A percentile compares a stretch with the other conserved stretches of the same genome.
phyloP scores from a whole-genome alignment of 2,113 vertebrate species.

The Ranitomeya imitator region DNA sequence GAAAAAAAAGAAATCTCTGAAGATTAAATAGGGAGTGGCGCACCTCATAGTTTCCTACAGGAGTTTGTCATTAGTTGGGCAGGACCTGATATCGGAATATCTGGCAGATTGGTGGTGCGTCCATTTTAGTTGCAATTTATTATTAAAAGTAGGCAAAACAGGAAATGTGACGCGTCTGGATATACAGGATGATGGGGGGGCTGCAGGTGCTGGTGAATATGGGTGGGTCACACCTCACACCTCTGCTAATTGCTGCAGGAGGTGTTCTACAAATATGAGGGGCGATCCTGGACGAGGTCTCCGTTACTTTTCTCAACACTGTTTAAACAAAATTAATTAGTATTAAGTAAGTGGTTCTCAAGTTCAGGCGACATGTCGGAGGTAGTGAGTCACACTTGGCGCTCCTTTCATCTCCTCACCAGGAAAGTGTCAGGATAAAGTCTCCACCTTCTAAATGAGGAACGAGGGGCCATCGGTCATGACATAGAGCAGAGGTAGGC shows the following conservation, averaged over 20 bases:
- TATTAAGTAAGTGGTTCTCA: slow-evolving; percentile 4
- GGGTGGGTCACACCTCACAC: not conserved
- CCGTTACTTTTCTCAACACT: not conserved
- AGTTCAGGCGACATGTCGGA: not conserved
- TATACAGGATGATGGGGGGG: not conserved
- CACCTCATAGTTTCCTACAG: not conserved
- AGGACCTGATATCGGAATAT: not conserved
- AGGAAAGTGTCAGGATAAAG: not conserved
- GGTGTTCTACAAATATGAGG: not conserved
- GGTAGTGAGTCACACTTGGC: slow-evolving; percentile 31
- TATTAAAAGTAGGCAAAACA: not conserved
- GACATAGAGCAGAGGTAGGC: not conserved
- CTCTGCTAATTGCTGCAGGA: not conserved
- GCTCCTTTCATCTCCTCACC: slow-evolving; percentile 3
- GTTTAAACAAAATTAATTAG: not conserved
- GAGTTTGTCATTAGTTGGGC: not conserved
- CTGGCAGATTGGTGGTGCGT: not conserved
- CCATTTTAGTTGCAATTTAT: not conserved
- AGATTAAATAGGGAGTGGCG: too few relatives aligned
- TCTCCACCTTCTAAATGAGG: not conserved
- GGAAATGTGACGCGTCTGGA: not conserved
- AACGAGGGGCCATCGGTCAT: not conserved
- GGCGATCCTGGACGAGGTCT: not conserved
- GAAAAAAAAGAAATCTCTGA: too few relatives aligned
- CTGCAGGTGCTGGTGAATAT: not conserved